phyloP scores from a whole-genome alignment of 2,797 vertebrate genomes.

The Lacerta viridis region DNA sequence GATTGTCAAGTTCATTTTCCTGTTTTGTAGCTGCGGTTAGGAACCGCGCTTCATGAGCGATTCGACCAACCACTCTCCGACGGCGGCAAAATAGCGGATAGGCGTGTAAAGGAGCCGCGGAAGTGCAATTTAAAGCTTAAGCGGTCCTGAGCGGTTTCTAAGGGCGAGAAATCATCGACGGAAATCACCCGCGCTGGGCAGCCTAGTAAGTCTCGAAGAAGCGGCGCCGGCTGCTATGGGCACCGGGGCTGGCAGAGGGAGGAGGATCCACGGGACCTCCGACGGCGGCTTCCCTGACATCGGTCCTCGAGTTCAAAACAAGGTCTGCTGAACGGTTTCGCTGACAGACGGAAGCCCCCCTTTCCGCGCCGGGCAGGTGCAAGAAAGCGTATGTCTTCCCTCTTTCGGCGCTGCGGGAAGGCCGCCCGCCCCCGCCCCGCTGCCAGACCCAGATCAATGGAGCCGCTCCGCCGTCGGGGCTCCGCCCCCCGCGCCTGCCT shows the following conservation, averaged over 20 bases:
- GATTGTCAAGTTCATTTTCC: no score
- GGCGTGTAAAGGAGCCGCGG: no score
- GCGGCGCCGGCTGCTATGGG: rapidly evolving
- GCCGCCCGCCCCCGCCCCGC: neutral
- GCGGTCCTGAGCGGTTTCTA: no score
- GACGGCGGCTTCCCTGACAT: neutral
- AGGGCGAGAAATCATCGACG: no score
- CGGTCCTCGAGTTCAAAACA: neutral
- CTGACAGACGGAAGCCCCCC: conserved; percentile 40
- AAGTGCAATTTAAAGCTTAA: neutral
- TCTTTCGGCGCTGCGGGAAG: no score
- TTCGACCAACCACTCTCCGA: neutral
- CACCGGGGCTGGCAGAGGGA: conserved; percentile 22
- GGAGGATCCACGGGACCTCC: no score
- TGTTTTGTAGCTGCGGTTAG: neutral
- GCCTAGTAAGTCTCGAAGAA: neutral
- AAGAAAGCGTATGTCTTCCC: no score
- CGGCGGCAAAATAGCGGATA: neutral
- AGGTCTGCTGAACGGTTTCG: no score
- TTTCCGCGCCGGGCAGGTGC: no score
- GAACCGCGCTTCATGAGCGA: neutral
- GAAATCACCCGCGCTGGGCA: neutral
- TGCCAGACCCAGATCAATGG: conserved; percentile 18
- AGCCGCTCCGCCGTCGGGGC: neutral
- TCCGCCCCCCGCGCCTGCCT: conserved; percentile 56